Base-by-base conservation (phyloP, 2,888 invertebrate species). In the Hemithea aestivaria region DNA sequence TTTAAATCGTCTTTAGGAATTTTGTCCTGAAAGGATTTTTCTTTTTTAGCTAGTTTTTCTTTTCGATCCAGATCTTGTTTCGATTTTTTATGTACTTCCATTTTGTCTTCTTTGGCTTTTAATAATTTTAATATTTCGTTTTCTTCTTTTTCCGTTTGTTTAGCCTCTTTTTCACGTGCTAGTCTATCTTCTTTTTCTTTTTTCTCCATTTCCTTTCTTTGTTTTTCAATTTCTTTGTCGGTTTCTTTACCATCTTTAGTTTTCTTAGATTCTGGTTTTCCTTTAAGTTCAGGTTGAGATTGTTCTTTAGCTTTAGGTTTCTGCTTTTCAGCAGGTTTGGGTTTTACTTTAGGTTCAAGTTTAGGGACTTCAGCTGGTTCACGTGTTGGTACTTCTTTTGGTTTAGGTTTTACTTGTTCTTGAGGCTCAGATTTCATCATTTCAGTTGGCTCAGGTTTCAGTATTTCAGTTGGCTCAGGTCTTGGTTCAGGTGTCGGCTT, bases 101-200 rank as follows among this genome's bases (percentile, higher is more conserved):
- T 35, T 16, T 28, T 28, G 35, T 44, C 20, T 7, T 20, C 16
- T 46, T 51, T 28, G 40, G 35, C 32, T 28, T 38, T 40, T n/a
- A n/a, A n/a, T n/a, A n/a, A n/a, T 22, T 48, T 45, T 35, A 12
- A 10, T 29, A 43, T 16, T 34, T 29, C 22, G 29, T 39, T 32
- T 37, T 12, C 16, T 27, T 12, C 22, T 8, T 23, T 41, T 27
- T 37, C 25, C 27, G 22, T 29, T 38, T 48, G 42, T 22, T 48
- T 25, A 29, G 9, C 27, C 35, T 39, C 25, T 20, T 8, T 36
- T 10, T 44, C 30, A 1, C 6, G 30, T 10, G 9, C 7, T 26
- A 4, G 8, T 11, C 12, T 6, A 10, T 20, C 16, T 9, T 42
- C 54, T 47, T 44, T 59, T 44, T 22, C 23, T 22, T 23, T 35